Percentiles rank a stretch among this genome's conserved stretches.
These are phyloP conservation scores for Mesorhabditis spiculigera DNA, from an alignment of 2,888 invertebrate species.

Conservation along the genomic window DNA sequence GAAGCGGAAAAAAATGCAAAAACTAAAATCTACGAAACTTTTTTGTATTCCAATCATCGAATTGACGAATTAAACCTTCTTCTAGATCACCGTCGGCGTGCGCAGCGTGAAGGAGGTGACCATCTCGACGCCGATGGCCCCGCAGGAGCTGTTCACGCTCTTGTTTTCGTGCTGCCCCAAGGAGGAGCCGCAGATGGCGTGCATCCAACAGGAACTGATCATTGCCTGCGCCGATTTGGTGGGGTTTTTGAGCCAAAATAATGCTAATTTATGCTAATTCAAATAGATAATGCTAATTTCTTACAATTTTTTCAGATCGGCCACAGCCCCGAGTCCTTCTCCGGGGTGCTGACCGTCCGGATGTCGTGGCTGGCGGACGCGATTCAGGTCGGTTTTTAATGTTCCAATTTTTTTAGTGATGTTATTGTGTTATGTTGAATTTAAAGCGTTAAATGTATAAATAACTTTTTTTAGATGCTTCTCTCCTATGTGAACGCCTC, in stretches of 20 bases:
- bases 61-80: not conserved
- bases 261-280: no score
- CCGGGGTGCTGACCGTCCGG: conserved; percentile 80
- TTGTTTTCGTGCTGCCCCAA: conserved; percentile 80
- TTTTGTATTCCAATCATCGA: no score
- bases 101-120: conserved; percentile 74
- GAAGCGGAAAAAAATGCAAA: not conserved
- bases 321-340: conserved; percentile 75
- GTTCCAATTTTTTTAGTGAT: conserved; percentile 53
- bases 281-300: no score
- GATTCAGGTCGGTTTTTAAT: conserved; percentile 47
- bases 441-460: not conserved
- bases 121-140: conserved; percentile 96
- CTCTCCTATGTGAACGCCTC: conserved; percentile 23
- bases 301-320: conserved; percentile 35
- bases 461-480: conserved; percentile 24
- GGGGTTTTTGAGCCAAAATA: conserved; percentile 1
- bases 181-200: conserved; percentile 80
- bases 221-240: conserved; percentile 62
- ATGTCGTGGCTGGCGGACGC: conserved; percentile 63
- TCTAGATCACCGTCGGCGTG: conserved; percentile 34
- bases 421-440: not conserved
- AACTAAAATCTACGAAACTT: not conserved
- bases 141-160: conserved; percentile 85
- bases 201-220: conserved; percentile 86